These are phyloP conservation scores for Stegastes partitus DNA, from an alignment of 2,113 vertebrate genomes.

Conservation along the genomic window DNA sequence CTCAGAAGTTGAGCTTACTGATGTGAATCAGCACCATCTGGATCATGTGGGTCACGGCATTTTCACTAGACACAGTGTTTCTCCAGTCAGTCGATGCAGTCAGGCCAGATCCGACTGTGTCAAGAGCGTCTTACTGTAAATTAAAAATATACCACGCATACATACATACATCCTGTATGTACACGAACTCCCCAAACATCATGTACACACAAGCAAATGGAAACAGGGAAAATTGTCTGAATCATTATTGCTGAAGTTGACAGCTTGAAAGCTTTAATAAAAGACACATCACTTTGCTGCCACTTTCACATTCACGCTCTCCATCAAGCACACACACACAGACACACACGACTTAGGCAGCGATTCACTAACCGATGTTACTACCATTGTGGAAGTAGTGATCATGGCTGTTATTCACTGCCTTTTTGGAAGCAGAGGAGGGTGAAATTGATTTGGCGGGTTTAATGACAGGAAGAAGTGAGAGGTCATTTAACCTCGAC, in stretches of 20 bases:
- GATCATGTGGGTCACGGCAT: conserved; percentile 59
- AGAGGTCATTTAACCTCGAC: conserved; percentile 33
- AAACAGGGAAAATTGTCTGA: not conserved
- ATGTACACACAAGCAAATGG: not conserved
- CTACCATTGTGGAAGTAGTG: conserved; percentile 28
- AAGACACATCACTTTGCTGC: not conserved
- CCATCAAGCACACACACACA: too few species aligned
- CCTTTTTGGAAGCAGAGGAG: conserved; percentile 36
- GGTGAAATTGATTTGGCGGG: conserved; percentile 53
- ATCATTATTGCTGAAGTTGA: not conserved
- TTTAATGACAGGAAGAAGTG: conserved; percentile 48
- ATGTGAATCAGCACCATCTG: conserved; percentile 74
- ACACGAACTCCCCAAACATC: not conserved
- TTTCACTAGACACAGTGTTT: conserved; percentile 50
- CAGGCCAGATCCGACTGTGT: conserved; percentile 5
- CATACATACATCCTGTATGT: not conserved
- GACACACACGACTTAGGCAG: not conserved
- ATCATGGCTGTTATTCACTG: conserved; percentile 28
- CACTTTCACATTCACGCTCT: too few species aligned
- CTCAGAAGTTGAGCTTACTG: conserved; percentile 66
- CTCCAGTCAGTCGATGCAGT: conserved; percentile 14
- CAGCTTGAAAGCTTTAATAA: not conserved
- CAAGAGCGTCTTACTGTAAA: conserved; percentile 18
- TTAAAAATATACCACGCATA: not conserved
- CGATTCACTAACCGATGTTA: conserved; percentile 18